Evolutionary conservation across 2,888 invertebrate species (phyloP), one percentile per base, ranked within the genome.

Genomic region (Antitype chi): DNA sequence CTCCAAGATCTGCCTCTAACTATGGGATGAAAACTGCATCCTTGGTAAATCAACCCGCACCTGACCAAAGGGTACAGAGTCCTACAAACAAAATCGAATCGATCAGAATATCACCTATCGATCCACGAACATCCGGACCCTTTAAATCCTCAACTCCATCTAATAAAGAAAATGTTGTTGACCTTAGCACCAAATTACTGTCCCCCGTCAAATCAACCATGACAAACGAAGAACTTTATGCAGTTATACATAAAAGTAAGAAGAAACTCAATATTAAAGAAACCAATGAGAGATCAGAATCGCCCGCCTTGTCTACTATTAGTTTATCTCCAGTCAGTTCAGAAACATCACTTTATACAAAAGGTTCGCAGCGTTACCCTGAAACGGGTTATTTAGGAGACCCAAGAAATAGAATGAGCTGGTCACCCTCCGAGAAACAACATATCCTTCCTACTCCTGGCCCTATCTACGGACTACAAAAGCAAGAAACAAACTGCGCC

Each of bases 161-260:
- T 1, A 95, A 92, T 86, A 96, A 94, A 88, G 97, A 97, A 89
- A 96, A 96, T 72, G 94, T 97, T 15, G 86, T 95, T 6, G 97
- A 97, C 88, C 94, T 97, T 59, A 95, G 95, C 80, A 94, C 94
- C 13, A 97, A 96, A 90, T 88, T 97, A 79, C 89, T 98, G 15
- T 98, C 98, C 3, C 98, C 98, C 0, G 97, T 97, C 38, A 98
- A 97, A 92, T 98, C 98, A 4, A 97, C 97, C 0, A 98, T 98
- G 98, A 98, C 98, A n/a, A 98, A 98, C 86, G 98, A 98, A 90
- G 98, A 98, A 92, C 94, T 98, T 5, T 98, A 98, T 90, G 98
- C 98, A 5, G 98, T 98, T 25, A 98, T 98, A 84, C 98, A 98
- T 91, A 98, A 98, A 92, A 98, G 98, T 87, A 98, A 98, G 91